Conservation (phyloP, 2,888 invertebrate species). For the Labia minor region DNA sequence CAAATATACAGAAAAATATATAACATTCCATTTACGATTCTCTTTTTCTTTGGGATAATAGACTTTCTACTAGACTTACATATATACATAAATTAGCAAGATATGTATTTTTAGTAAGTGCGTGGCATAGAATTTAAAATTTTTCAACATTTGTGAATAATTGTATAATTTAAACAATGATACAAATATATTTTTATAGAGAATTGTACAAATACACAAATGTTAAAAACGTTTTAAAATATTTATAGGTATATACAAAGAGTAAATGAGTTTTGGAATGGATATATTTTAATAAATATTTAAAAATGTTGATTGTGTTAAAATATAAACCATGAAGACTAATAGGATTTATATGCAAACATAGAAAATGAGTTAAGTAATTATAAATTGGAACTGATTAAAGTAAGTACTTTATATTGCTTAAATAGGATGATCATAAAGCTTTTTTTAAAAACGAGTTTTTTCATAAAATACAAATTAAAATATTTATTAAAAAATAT, state of each 20-base stretch:
- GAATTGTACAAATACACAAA: background rate
- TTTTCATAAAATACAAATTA: no score
- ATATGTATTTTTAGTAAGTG: background rate
- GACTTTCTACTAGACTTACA: slow-evolving; percentile 1
- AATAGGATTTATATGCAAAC: no score
- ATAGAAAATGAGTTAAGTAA: background rate
- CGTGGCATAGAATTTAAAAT: background rate
- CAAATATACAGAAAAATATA: no score
- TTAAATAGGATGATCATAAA: background rate
- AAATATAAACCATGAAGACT: no score
- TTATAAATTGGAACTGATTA: background rate
- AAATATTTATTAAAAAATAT: no score
- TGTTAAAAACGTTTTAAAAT: background rate
- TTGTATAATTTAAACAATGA: background rate
- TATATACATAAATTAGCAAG: slow-evolving; percentile 1
- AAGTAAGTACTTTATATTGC: background rate
- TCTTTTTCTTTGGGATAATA: background rate
- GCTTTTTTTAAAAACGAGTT: background rate
- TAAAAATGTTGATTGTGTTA: no score
- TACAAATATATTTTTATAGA: background rate
- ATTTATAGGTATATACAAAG: slow-evolving; percentile 5
- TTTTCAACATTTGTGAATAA: background rate
- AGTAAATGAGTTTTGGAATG: background rate
- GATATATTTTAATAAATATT: background rate
- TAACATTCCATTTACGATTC: no score